Percentiles rank a stretch among this genome's conserved stretches.
Evolutionary conservation across 2,888 invertebrate genomes (phyloP).

Genomic region (Rhopalosiphum nymphaeae): DNA sequence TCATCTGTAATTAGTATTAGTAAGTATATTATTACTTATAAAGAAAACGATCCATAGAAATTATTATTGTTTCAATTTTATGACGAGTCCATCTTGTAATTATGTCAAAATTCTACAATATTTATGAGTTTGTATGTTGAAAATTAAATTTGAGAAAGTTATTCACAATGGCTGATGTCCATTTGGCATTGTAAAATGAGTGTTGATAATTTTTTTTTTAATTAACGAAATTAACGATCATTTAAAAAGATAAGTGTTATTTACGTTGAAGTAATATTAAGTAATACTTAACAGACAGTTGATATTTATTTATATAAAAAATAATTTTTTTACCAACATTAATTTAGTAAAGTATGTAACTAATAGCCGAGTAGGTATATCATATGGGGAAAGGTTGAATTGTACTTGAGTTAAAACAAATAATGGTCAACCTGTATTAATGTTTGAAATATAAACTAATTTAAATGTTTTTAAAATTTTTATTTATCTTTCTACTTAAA

Average conservation of each 20-base stretch:
- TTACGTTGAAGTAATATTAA: background rate
- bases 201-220: slow-evolving; percentile 28
- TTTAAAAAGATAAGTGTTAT: background rate
- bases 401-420: too few species aligned
- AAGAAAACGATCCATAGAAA: background rate
- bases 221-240: background rate
- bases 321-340: background rate
- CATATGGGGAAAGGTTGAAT: too few species aligned
- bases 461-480: too few species aligned
- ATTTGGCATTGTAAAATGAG: slow-evolving; percentile 35
- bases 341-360: background rate
- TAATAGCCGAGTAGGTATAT: background rate
- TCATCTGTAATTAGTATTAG: background rate
- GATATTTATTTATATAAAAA: background rate
- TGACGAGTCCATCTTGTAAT: background rate
- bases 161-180: slow-evolving; percentile 32
- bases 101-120: background rate
- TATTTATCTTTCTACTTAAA: too few species aligned
- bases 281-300: background rate
- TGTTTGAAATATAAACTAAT: too few species aligned
- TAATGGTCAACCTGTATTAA: too few species aligned
- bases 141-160: slow-evolving; percentile 18
- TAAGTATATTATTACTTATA: background rate
- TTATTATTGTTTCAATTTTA: slow-evolving; percentile 18
- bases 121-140: background rate